Conservation (phyloP, 1,140 invertebrate species). For the Trinorchestia longiramus region DNA sequence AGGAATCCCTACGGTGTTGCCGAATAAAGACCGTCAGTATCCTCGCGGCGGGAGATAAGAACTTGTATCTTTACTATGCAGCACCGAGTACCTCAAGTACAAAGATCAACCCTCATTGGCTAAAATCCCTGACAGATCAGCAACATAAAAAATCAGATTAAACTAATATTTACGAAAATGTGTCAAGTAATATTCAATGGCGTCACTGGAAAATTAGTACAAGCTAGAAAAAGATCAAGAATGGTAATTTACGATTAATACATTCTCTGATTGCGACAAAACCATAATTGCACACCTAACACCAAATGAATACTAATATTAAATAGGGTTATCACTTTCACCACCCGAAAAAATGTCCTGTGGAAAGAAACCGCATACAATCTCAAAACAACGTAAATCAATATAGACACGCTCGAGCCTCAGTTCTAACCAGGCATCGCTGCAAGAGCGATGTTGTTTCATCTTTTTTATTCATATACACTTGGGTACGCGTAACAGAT, state of each 20-base stretch:
- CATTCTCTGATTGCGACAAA: background rate
- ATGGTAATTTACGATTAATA: background rate
- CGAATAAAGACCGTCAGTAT: too few relatives aligned
- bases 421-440: background rate
- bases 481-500: background rate
- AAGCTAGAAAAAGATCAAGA: too few relatives aligned
- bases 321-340: background rate
- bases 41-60: too few relatives aligned
- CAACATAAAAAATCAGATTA: background rate
- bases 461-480: background rate
- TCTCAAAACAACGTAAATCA: background rate
- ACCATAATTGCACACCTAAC: background rate
- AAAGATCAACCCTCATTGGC: too few relatives aligned
- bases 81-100: too few relatives aligned
- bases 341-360: background rate
- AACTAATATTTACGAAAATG: background rate
- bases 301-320: background rate
- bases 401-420: background rate
- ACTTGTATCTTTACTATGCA: too few relatives aligned
- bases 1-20: too few relatives aligned
- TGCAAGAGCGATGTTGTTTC: background rate
- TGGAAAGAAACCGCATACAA: background rate
- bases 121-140: too few relatives aligned
- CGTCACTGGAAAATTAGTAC: background rate
- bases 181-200: background rate